phyloP scores from a whole-genome alignment of 2,113 vertebrate species.

The Antigone vipio region DNA sequence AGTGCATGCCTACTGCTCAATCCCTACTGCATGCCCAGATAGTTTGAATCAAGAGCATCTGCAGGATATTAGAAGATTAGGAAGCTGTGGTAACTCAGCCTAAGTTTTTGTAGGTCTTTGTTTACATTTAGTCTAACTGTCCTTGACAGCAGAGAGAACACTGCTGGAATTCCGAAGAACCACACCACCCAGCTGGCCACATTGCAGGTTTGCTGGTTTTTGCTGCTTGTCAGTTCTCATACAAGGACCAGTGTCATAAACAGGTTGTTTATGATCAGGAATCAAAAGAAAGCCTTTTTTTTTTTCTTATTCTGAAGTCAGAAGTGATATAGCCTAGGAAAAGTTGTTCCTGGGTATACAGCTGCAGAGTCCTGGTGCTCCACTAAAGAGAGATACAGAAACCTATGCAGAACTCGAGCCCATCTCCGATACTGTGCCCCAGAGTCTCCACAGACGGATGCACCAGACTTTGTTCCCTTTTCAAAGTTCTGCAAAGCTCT shows the following conservation, averaged over 20 bases:
- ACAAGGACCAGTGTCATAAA: background rate
- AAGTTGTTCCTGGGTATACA: background rate
- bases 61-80: background rate
- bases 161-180: background rate
- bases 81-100: background rate
- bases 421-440: background rate
- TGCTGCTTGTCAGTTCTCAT: background rate
- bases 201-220: background rate
- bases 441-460: background rate
- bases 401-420: background rate
- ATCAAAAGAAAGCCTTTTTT: background rate
- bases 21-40: background rate
- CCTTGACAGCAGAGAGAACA: background rate
- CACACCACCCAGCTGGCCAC: background rate
- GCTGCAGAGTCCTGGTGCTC: background rate
- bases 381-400: background rate
- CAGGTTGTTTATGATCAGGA: background rate
- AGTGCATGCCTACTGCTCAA: background rate
- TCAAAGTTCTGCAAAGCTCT: background rate
- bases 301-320: background rate
- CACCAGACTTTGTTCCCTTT: background rate
- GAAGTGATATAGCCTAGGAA: background rate
- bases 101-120: background rate
- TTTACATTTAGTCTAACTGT: background rate
- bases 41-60: background rate